Percentiles rank a stretch among this genome's conserved stretches.
Evolutionary conservation across 2,797 vertebrate genomes (phyloP).

Genomic region (Acanthiza pusilla): DNA sequence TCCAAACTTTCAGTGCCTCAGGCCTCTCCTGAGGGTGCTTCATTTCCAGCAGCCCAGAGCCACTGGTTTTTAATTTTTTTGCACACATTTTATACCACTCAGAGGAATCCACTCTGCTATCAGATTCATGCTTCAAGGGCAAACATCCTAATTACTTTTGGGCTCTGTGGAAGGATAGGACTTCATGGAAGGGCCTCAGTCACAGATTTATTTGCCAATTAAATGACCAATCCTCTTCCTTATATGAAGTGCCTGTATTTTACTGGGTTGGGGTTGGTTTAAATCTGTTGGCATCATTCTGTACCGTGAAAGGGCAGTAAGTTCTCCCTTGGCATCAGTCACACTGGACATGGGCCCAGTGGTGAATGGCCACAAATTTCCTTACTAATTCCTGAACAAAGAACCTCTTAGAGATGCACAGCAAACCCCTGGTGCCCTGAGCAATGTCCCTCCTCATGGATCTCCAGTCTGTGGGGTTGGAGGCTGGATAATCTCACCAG

Average conservation of each 20-base stretch:
- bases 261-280: neutral
- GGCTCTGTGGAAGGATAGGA: neutral
- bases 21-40: slow-evolving; percentile 32
- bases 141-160: neutral
- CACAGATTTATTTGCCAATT: neutral
- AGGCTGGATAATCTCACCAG: neutral
- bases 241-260: neutral
- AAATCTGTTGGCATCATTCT: neutral
- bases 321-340: neutral
- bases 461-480: neutral
- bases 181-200: neutral
- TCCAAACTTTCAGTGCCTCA: slow-evolving; percentile 22
- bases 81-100: neutral
- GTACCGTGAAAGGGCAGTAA: neutral
- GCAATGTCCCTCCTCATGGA: neutral
- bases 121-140: neutral
- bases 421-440: neutral
- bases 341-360: rapidly evolving
- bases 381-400: neutral
- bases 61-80: neutral
- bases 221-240: neutral
- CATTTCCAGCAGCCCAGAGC: neutral
- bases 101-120: neutral
- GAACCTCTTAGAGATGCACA: neutral
- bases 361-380: neutral